Evolutionary conservation across 2,113 vertebrate genomes (phyloP).

Genomic region (Seriola dumerili): DNA sequence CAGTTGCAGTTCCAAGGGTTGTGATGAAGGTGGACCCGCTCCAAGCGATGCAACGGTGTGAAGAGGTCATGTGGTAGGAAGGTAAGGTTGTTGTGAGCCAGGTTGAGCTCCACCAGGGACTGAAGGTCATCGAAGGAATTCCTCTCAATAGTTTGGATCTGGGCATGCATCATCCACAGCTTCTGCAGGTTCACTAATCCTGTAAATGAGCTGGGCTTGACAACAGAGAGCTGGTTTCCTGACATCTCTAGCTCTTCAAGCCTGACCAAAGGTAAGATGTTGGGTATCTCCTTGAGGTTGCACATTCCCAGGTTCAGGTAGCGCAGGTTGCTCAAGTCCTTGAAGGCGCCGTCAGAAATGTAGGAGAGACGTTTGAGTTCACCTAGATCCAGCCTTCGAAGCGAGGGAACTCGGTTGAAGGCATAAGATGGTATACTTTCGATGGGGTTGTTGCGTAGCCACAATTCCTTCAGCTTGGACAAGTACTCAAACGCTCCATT

Average conservation of each 20-base stretch:
- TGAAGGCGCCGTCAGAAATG: conserved; percentile 85
- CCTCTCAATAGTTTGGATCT: conserved; percentile 85
- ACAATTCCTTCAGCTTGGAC: conserved; percentile 86
- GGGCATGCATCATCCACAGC: conserved; percentile 95
- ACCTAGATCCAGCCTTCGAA: conserved; percentile 84
- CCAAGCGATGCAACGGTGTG: conserved; percentile 83
- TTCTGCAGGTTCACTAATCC: conserved; percentile 90
- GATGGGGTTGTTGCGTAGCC: conserved; percentile 87
- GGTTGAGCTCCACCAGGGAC: conserved; percentile 85
- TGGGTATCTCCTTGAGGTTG: conserved; percentile 87
- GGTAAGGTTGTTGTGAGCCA: conserved; percentile 87
- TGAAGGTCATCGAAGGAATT: conserved; percentile 87
- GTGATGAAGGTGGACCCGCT: conserved; percentile 85
- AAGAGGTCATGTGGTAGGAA: conserved; percentile 86
- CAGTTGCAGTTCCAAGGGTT: conserved; percentile 88
- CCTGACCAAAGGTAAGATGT: conserved; percentile 83
- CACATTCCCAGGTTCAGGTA: conserved; percentile 88
- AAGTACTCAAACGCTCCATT: conserved; percentile 87
- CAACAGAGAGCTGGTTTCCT: conserved; percentile 82
- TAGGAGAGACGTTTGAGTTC: conserved; percentile 86
- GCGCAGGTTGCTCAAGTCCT: conserved; percentile 85
- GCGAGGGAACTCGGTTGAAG: conserved; percentile 85
- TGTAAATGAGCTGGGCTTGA: conserved; percentile 84
- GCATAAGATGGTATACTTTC: conserved; percentile 88
- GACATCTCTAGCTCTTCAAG: conserved; percentile 87